phyloP scores from a whole-genome alignment of 2,113 vertebrate species.

The Rostratula benghalensis region DNA sequence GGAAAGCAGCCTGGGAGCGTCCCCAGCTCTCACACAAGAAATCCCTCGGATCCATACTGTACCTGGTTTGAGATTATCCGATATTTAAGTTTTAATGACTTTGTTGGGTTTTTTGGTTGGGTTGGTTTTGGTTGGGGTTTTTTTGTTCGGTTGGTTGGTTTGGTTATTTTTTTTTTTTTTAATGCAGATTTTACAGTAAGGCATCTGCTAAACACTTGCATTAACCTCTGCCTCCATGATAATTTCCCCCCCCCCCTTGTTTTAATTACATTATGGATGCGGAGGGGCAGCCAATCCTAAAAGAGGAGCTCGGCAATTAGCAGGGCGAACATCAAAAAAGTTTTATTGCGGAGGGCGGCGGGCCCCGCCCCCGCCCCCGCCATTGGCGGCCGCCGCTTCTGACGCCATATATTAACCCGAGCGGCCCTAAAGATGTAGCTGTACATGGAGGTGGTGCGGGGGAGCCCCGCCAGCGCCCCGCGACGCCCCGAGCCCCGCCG shows the following conservation, averaged over 20 bases:
- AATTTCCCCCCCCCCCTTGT: conserved; percentile 65
- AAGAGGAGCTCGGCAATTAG: conserved; percentile 80
- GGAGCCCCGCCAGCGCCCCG: conserved; percentile 67
- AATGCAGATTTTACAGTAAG: conserved; percentile 66
- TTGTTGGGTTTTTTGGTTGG: background rate
- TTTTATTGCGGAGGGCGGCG: conserved; percentile 73
- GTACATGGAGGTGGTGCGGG: conserved; percentile 83
- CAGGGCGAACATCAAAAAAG: conserved; percentile 80
- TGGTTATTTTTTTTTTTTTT: background rate
- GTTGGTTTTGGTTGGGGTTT: background rate
- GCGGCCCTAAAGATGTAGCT: conserved; percentile 88
- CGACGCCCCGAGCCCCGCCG: background rate
- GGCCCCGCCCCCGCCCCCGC: conserved; percentile 70
- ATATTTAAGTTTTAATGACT: conserved; percentile 48
- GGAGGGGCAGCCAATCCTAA: conserved; percentile 80
- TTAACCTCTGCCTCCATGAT: conserved; percentile 77
- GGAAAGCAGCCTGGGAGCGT: background rate
- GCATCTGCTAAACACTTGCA: conserved; percentile 78
- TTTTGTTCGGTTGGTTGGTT: background rate
- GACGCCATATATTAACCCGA: conserved; percentile 91
- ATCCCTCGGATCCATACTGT: conserved; percentile 51
- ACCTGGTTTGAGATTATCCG: conserved; percentile 70
- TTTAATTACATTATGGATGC: conserved; percentile 80
- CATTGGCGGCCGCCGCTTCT: conserved; percentile 80
- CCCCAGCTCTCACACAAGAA: background rate